These are phyloP conservation scores for Sminthurinus signatus DNA, from an alignment of 1,140 invertebrate species.

Conservation along the genomic window DNA sequence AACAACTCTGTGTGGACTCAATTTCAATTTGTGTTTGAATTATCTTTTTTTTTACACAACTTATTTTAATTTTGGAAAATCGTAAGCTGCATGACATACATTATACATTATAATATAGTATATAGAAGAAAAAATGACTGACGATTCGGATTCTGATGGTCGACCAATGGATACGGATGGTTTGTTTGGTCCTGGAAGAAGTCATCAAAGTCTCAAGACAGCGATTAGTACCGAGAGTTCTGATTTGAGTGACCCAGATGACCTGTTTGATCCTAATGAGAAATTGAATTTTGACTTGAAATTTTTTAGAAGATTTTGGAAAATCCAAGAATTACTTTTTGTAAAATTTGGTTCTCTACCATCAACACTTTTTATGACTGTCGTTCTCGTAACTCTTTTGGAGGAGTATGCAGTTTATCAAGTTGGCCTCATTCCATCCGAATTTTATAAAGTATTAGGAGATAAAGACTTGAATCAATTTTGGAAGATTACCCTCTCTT, in stretches of 20 bases:
- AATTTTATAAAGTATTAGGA: slow-evolving; percentile 51
- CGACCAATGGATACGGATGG: too few relatives aligned
- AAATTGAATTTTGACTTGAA: slow-evolving; percentile 42
- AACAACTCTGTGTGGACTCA: too few relatives aligned
- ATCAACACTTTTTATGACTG: slow-evolving; percentile 44
- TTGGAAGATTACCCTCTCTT: slow-evolving; percentile 44
- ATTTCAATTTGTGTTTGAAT: too few relatives aligned
- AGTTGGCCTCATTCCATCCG: slow-evolving; percentile 52
- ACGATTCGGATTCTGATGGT: background rate
- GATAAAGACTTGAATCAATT: slow-evolving; percentile 50
- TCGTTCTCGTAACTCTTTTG: slow-evolving; percentile 46
- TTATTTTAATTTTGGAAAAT: too few relatives aligned
- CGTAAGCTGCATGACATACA: too few relatives aligned
- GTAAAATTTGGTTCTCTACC: slow-evolving; percentile 43
- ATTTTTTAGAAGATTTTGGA: slow-evolving; percentile 47
- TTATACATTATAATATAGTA: too few relatives aligned
- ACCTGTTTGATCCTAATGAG: slow-evolving; percentile 10
- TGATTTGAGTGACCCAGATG: slow-evolving; percentile 1
- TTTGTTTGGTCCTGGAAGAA: background rate
- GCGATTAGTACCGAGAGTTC: background rate
- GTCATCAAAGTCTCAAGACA: slow-evolving; percentile 8
- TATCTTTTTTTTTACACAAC: too few relatives aligned
- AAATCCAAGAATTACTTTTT: slow-evolving; percentile 46
- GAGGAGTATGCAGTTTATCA: slow-evolving; percentile 52
- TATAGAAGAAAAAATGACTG: too few relatives aligned